These are phyloP conservation scores for Chelonus insularis DNA, from an alignment of 1,140 invertebrate genomes.

Conservation along the genomic window DNA sequence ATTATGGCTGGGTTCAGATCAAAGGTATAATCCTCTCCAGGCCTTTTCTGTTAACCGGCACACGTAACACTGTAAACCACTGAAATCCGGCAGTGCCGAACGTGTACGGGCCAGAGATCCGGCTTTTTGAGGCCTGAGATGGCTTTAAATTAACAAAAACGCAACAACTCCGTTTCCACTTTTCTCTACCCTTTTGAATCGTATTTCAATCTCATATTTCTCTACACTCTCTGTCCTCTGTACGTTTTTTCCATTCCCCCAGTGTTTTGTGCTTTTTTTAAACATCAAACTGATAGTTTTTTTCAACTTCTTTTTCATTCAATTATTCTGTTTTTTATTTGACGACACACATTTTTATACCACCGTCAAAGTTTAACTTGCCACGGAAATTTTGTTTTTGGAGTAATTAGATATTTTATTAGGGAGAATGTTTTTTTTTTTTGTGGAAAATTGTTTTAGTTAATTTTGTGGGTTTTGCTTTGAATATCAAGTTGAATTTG, in stretches of 20 bases:
- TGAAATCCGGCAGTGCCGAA: conserved; percentile 19
- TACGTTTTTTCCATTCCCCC: conserved; percentile 22
- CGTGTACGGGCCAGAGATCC: conserved; percentile 15
- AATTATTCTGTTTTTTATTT: not conserved
- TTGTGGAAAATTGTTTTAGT: no score
- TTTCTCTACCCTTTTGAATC: not conserved
- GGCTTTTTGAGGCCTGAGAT: conserved; percentile 11
- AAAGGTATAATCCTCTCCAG: conserved; percentile 3
- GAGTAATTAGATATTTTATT: no score
- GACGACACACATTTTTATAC: no score
- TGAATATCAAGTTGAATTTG: no score
- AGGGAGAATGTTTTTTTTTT: no score
- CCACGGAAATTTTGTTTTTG: no score
- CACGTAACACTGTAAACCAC: conserved; percentile 12
- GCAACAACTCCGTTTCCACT: not conserved
- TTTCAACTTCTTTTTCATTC: conserved; percentile 13
- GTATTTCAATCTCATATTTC: conserved; percentile 23
- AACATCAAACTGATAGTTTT: not conserved
- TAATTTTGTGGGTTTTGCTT: no score
- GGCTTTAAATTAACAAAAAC: conserved; percentile 14
- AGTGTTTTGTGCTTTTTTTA: conserved; percentile 5
- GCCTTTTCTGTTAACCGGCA: conserved; percentile 10
- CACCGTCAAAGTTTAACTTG: no score
- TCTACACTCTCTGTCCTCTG: not conserved
- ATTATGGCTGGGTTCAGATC: not conserved